phyloP scores from a whole-genome alignment of 2,113 vertebrate species.

The Xiphorhynchus elegans region DNA sequence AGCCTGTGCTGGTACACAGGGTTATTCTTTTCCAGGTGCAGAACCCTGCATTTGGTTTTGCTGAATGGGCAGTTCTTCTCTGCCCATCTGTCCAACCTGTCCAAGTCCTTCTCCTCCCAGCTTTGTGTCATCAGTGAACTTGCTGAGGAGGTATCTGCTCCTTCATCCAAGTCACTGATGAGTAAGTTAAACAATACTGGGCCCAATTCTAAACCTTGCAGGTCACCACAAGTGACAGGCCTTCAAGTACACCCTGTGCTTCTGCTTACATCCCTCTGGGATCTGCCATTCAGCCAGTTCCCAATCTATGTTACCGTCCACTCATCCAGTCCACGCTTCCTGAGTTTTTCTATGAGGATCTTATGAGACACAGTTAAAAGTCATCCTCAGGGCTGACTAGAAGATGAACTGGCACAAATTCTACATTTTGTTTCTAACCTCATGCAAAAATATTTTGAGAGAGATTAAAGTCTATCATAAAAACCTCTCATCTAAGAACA shows the following conservation, averaged over 20 bases:
- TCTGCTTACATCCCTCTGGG: background rate
- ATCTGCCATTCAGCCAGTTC: background rate
- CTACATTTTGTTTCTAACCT: background rate
- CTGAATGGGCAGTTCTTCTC: background rate
- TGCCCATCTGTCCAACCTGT: background rate
- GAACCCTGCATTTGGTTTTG: background rate
- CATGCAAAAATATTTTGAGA: background rate
- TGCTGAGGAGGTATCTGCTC: background rate
- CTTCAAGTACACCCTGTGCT: background rate
- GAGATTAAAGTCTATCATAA: background rate
- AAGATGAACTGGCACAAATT: background rate
- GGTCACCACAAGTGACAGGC: background rate
- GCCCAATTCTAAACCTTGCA: background rate
- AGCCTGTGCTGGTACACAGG: rapidly evolving
- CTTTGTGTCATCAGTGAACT: background rate
- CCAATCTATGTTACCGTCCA: too few species aligned
- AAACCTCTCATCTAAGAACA: background rate
- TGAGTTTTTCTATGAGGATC: background rate
- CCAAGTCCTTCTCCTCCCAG: rapidly evolving
- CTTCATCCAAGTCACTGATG: background rate
- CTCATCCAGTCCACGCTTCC: background rate
- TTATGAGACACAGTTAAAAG: background rate
- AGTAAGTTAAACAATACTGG: background rate
- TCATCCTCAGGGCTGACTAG: background rate
- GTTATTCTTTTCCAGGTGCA: rapidly evolving